phyloP scores from a whole-genome alignment of 2,888 invertebrate genomes.

The Diaperis boleti region DNA sequence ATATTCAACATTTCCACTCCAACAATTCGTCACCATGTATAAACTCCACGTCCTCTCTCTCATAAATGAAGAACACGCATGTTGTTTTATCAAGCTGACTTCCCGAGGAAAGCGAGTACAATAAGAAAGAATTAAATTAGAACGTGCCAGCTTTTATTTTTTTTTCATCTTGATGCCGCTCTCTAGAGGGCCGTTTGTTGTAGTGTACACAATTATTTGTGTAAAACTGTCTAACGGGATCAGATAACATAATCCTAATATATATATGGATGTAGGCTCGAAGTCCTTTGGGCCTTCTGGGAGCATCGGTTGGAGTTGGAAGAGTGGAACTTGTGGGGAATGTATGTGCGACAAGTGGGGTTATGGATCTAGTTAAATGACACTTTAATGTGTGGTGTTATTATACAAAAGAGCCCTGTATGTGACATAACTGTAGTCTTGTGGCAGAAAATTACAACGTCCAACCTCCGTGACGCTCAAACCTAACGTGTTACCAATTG shows the following conservation, averaged over 20 bases:
- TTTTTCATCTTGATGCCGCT: constrained; percentile 28
- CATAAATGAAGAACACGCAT: constrained; percentile 4
- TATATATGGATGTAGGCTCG: constrained; percentile 36
- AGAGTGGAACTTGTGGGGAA: constrained; percentile 13
- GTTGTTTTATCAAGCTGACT: background rate
- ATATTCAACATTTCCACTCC: no score
- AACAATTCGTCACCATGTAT: no score
- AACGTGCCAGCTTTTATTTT: constrained; percentile 25
- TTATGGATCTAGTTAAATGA: no score
- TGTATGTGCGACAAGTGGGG: no score
- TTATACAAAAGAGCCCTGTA: no score
- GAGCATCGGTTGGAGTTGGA: constrained; percentile 17
- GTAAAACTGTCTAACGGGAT: constrained; percentile 37
- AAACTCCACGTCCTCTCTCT: background rate
- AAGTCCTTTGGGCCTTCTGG: constrained; percentile 28
- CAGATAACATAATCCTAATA: constrained; percentile 39
- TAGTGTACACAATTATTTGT: constrained; percentile 36
- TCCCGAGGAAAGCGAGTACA: background rate
- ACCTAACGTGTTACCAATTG: no score
- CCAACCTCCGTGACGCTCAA: no score
- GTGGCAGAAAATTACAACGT: no score
- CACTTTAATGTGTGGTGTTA: no score
- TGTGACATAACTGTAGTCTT: no score
- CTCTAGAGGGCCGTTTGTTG: constrained; percentile 28
- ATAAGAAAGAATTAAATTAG: constrained; percentile 32